Conservation (phyloP, 2,113 vertebrate genomes). For the Pan paniscus region DNA sequence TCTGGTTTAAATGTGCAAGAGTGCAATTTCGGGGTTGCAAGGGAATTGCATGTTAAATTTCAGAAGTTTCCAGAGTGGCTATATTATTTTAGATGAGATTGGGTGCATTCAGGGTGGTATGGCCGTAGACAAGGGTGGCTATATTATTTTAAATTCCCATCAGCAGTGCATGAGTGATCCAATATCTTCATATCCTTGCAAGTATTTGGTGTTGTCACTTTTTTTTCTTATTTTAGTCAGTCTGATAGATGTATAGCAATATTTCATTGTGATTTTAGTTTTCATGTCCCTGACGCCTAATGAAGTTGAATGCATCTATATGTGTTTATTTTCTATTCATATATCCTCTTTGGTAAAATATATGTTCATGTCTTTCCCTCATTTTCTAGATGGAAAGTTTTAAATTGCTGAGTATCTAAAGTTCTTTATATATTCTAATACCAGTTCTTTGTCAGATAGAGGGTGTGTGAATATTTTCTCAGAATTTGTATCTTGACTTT, state of each 20-base stretch:
- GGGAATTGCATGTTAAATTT: background rate
- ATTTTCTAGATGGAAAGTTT: background rate
- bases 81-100: no score
- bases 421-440: background rate
- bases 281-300: background rate
- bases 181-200: background rate
- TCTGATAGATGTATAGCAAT: background rate
- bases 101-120: no score
- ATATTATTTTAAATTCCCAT: background rate
- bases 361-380: background rate
- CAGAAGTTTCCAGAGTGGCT: background rate
- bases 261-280: background rate
- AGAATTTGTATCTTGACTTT: background rate
- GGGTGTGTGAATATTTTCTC: background rate
- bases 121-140: no score
- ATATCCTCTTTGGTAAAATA: background rate
- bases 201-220: background rate
- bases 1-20: background rate
- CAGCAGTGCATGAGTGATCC: background rate
- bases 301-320: background rate
- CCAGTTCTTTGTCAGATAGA: background rate
- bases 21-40: background rate
- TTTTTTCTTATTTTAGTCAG: background rate
- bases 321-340: background rate
- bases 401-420: background rate